Conservation (phyloP, 2,888 invertebrate genomes). For the Phengaris alcon region DNA sequence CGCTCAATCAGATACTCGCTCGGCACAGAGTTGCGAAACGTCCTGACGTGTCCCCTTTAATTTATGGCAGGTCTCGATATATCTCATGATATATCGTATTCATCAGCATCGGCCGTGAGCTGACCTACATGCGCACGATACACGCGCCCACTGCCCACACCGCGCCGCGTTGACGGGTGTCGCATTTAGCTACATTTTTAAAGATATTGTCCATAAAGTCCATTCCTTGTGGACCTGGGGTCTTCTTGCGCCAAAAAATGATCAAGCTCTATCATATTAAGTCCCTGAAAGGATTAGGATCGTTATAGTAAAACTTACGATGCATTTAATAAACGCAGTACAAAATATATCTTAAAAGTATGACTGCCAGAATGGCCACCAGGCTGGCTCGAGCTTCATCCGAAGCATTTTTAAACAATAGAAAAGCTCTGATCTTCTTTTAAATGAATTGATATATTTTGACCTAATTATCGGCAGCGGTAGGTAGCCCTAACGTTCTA, state of each 20-base stretch:
- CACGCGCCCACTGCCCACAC: conserved; percentile 3
- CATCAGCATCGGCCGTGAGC: conserved; percentile 16
- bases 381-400: too few species aligned
- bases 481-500: conserved; percentile 30
- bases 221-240: neutral
- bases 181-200: neutral
- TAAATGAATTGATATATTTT: neutral
- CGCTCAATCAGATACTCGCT: neutral
- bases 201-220: neutral
- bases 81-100: neutral
- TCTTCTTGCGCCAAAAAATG: too few species aligned
- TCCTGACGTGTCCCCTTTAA: neutral
- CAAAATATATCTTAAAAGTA: neutral
- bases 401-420: neutral
- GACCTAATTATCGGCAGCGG: conserved; percentile 27
- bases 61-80: conserved; percentile 17
- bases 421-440: neutral
- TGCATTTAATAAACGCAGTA: too few species aligned
- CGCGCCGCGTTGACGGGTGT: neutral
- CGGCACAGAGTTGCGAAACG: neutral
- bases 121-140: conserved; percentile 15
- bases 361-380: neutral
- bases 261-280: too few species aligned
- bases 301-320: too few species aligned
- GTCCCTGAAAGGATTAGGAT: too few species aligned